Evolutionary conservation across 2,113 vertebrate genomes (phyloP).

Genomic region (Laticauda colubrina): DNA sequence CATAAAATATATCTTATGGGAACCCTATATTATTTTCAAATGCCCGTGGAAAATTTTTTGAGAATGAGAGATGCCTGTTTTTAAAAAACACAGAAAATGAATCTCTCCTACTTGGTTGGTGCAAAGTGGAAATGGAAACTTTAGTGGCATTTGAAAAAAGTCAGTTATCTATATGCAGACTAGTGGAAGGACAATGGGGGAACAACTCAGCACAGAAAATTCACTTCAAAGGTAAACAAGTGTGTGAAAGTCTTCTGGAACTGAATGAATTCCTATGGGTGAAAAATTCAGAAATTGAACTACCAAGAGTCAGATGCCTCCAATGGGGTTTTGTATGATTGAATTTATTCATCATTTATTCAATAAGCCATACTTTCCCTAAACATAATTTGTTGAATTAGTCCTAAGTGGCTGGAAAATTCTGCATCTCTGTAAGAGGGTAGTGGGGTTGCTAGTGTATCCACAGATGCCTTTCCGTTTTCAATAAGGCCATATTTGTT

Average conservation of each 20-base stretch:
- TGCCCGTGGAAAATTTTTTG: not conserved
- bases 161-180: not conserved
- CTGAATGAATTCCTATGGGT: not conserved
- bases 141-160: not conserved
- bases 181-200: not conserved
- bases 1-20: not conserved
- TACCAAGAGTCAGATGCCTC: not conserved
- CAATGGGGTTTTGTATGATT: not conserved
- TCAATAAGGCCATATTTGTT: not conserved
- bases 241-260: constrained; percentile 33
- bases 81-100: not conserved
- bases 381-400: not conserved
- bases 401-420: not conserved
- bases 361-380: not conserved
- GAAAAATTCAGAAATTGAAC: constrained; percentile 11
- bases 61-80: not conserved
- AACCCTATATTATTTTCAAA: not conserved
- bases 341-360: not conserved
- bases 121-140: not conserved
- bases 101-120: accelerated
- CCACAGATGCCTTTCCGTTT: not conserved
- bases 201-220: constrained; percentile 6
- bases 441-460: not conserved
- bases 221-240: not conserved
- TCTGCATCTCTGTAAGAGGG: not conserved